Evolutionary conservation across 2,888 invertebrate species (phyloP).

Genomic region (Pterobdella sp.): DNA sequence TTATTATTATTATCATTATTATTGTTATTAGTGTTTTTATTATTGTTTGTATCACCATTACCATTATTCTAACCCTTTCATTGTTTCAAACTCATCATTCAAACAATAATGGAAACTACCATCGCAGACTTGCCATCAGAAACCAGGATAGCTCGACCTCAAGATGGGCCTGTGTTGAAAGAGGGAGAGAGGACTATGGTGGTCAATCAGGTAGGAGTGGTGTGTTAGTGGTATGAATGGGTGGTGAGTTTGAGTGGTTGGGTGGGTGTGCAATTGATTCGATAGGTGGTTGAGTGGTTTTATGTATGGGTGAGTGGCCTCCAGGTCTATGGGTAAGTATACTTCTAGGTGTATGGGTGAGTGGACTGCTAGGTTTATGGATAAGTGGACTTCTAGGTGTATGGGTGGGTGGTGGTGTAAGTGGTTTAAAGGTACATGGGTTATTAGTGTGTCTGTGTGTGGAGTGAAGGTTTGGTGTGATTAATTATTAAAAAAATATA

Average conservation of each 20-base stretch:
- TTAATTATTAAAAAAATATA: background rate
- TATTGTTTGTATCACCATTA: background rate
- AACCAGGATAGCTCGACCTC: constrained; percentile 22
- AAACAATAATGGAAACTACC: constrained; percentile 17
- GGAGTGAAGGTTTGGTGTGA: background rate
- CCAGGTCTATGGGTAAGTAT: background rate
- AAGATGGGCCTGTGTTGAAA: constrained; percentile 57
- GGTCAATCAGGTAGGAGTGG: constrained; percentile 69
- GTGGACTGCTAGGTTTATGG: background rate
- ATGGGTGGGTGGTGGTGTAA: background rate
- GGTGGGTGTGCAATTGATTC: background rate
- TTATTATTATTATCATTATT: background rate
- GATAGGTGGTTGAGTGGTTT: background rate
- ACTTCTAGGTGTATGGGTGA: background rate
- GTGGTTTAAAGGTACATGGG: background rate
- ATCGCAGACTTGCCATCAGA: constrained; percentile 32
- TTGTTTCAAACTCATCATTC: background rate
- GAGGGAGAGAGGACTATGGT: constrained; percentile 79
- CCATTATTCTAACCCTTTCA: background rate
- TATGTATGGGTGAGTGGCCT: background rate
- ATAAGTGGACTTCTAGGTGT: background rate
- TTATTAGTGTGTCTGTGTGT: background rate
- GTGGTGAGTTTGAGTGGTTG: background rate
- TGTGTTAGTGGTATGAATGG: background rate
- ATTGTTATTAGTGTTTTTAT: background rate